phyloP scores from a whole-genome alignment of 2,888 invertebrate genomes.

The Lasius platythorax region DNA sequence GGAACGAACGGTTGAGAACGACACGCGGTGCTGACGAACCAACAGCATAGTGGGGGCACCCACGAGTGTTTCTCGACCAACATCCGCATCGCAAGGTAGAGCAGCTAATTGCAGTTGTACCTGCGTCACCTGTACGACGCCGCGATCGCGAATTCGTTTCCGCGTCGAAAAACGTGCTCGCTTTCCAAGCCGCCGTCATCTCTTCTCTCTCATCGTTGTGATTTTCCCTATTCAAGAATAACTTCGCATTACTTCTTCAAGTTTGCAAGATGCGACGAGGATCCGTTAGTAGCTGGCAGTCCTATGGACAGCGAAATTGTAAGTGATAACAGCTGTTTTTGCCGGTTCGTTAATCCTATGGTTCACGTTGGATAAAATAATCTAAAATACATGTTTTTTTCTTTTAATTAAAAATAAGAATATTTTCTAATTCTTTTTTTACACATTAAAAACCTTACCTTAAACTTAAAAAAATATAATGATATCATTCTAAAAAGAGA shows the following conservation, averaged over 20 bases:
- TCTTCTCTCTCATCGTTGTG: background rate
- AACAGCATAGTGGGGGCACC: slow-evolving; percentile 58
- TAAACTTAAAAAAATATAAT: background rate
- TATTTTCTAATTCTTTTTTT: background rate
- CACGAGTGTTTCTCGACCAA: slow-evolving; percentile 64
- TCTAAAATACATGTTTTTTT: background rate
- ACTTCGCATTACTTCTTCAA: background rate
- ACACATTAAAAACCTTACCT: background rate
- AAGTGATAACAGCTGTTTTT: slow-evolving; percentile 68
- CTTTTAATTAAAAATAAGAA: background rate
- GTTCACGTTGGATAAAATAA: background rate
- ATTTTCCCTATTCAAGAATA: background rate
- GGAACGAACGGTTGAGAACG: slow-evolving; percentile 59
- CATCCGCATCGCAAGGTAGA: slow-evolving; percentile 77
- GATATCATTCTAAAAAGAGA: background rate
- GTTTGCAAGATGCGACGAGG: slow-evolving; percentile 80
- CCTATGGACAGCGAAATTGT: slow-evolving; percentile 82
- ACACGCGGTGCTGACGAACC: slow-evolving; percentile 42
- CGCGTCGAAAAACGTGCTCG: background rate
- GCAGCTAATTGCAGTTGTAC: slow-evolving; percentile 82
- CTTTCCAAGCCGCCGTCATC: background rate
- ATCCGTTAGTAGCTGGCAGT: slow-evolving; percentile 81
- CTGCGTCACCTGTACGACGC: slow-evolving; percentile 71
- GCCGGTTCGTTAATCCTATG: background rate
- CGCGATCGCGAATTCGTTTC: slow-evolving; percentile 50